Conservation (phyloP, 1,140 invertebrate genomes). For the Euwallacea fornicatus region DNA sequence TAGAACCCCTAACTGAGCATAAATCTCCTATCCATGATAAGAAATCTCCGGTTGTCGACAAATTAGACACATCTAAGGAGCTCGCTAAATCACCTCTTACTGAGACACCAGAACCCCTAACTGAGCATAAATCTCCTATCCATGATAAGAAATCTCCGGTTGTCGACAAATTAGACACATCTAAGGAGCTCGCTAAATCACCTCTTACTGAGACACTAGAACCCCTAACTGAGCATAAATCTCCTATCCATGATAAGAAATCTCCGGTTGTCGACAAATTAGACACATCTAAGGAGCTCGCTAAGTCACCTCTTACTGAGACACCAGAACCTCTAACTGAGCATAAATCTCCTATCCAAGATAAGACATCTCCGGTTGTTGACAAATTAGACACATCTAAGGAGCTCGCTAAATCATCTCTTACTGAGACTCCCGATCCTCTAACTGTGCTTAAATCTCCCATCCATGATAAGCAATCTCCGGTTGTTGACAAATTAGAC, state of each 20-base stretch:
- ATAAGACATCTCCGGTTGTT: background rate
- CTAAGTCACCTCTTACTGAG: slow-evolving; percentile 16
- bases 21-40: background rate
- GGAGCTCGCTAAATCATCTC: slow-evolving; percentile 1
- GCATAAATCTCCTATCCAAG: background rate
- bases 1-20: too few relatives aligned
- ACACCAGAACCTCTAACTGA: too few relatives aligned
- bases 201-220: too few relatives aligned
- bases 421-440: too few relatives aligned
- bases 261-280: background rate
- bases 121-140: background rate
- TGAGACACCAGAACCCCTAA: too few relatives aligned
- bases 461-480: background rate
- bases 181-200: slow-evolving; percentile 1
- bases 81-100: background rate
- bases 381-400: background rate
- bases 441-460: background rate
- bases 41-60: background rate
- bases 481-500: background rate
- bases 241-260: background rate
- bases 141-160: background rate
- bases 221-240: slow-evolving; percentile 5
- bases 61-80: background rate
- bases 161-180: background rate
- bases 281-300: background rate